Base-by-base conservation (phyloP, 2,113 vertebrate genomes). In the Silurus glanis region DNA sequence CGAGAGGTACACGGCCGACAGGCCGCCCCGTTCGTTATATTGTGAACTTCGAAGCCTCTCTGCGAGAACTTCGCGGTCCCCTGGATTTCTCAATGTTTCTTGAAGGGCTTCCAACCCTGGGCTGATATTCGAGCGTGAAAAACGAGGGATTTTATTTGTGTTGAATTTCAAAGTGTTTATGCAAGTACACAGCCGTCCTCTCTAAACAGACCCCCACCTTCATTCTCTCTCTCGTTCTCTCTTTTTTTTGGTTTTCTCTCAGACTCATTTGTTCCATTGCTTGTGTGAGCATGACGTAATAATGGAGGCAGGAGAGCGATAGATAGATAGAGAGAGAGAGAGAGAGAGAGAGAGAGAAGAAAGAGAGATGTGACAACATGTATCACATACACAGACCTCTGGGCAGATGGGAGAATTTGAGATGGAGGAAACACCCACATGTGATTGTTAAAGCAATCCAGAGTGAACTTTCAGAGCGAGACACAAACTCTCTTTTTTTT, bases 161-260 rank as follows among this genome's bases (percentile, higher is more conserved):
- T 37, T 37, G 84, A 79, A 67, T 85, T 85, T 75, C 64, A 17
- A 47, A 78, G 58, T 59, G 53, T 59, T 84, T 71, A 61, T 74
- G 83, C 83, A 84, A 84, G 55, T 72, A 21, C 61, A 45, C 66
- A 55, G 25, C 21, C 66, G 3, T 37, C 51, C 25, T 83, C 53
- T 19, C 8, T 69, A 81, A 59, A 80, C 2, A 49, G 51, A 72
- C 67, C 28, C n/a, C 85, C 14, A 56, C 74, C n/a, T 67, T 59
- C 83, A 9, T 37, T 74, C 28, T 81, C 37, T 37, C 7, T 59
- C 28, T 10, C 9, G 0, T 1, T n/a, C 53, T n/a, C 19, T 78
- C 51, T 56, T 51, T 55, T 76, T 28, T 81, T n/a, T n/a, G n/a
- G n/a, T n/a, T n/a, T 5, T 80, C 37, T 58, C 10, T 86, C 64